Evolutionary conservation across 2,113 vertebrate genomes (phyloP).

Genomic region (Hippocampus zosterae): DNA sequence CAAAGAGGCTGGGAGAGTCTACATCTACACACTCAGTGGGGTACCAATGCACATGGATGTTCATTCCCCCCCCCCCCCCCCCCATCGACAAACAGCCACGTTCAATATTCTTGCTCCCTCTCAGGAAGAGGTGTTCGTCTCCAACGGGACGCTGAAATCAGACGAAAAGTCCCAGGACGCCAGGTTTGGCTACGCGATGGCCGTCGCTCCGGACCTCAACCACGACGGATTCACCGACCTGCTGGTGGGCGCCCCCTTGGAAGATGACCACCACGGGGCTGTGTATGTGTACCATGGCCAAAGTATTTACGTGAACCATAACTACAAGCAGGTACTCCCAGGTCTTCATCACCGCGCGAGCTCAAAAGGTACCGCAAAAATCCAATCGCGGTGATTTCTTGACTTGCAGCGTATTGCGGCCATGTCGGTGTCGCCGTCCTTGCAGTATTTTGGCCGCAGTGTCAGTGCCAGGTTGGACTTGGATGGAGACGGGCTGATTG

Average conservation of each 20-base stretch:
- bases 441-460: conserved; percentile 92
- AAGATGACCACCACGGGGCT: conserved; percentile 87
- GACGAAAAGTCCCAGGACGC: conserved; percentile 79
- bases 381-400: conserved; percentile 6
- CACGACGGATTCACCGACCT: conserved; percentile 82
- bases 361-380: conserved; percentile 12
- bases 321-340: conserved; percentile 75
- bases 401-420: conserved; percentile 79
- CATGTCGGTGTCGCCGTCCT: conserved; percentile 66
- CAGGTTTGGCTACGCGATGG: conserved; percentile 85
- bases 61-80: too few species aligned
- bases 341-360: background rate
- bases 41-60: conserved; percentile 61
- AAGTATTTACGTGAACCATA: conserved; percentile 70
- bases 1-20: conserved; percentile 85
- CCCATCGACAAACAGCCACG: too few species aligned
- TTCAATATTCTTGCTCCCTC: conserved; percentile 13
- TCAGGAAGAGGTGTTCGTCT: conserved; percentile 71
- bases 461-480: conserved; percentile 81
- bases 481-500: conserved; percentile 85
- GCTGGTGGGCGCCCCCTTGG: conserved; percentile 86
- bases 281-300: conserved; percentile 85
- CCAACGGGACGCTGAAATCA: conserved; percentile 77
- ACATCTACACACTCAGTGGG: conserved; percentile 83
- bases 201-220: conserved; percentile 81